Conservation (phyloP, 2,113 vertebrate species). For the Nyctibius bracteatus region DNA sequence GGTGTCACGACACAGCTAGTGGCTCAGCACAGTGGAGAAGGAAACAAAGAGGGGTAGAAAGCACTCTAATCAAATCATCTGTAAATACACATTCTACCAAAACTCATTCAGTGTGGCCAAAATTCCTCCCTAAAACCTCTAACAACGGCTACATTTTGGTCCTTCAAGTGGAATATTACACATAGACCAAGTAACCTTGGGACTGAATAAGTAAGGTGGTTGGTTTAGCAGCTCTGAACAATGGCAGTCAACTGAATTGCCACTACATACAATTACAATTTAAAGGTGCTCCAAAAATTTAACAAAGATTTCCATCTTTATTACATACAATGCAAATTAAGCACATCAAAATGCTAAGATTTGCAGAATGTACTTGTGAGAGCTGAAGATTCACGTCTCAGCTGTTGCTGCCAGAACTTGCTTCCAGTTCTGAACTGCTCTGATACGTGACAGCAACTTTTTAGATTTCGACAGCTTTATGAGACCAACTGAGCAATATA, state of each 20-base stretch:
- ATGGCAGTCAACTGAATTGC: background rate
- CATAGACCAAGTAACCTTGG: background rate
- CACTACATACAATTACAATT: background rate
- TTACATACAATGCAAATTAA: background rate
- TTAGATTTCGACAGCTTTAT: background rate
- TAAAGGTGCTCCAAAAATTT: background rate
- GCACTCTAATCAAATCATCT: background rate
- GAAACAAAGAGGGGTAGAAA: background rate
- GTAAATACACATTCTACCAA: background rate
- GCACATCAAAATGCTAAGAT: background rate
- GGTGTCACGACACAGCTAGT: background rate
- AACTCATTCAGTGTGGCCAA: background rate
- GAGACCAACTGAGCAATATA: background rate
- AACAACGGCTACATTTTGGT: background rate
- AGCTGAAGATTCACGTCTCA: background rate
- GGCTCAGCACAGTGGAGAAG: background rate
- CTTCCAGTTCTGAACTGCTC: background rate
- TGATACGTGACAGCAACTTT: background rate
- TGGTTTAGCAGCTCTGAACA: background rate
- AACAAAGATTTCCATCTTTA: background rate
- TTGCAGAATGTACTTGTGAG: background rate
- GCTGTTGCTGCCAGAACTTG: background rate
- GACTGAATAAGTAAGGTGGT: background rate
- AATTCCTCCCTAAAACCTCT: background rate
- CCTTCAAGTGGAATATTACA: background rate